Percentiles rank a stretch among this genome's conserved stretches.
Conservation (phyloP, 2,888 invertebrate species). For the Dendrolimus pini region DNA sequence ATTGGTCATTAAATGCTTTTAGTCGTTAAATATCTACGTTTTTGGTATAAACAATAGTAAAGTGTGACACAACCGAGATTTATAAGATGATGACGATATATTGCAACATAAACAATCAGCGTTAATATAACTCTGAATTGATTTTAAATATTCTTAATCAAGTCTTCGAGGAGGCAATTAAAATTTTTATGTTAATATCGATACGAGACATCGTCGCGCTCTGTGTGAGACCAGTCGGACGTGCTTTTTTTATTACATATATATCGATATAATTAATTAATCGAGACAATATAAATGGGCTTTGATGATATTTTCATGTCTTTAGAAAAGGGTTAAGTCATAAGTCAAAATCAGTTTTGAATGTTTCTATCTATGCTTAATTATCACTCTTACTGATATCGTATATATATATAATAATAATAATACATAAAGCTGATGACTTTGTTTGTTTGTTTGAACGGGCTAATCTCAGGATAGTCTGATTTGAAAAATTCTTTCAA, state of each 20-base stretch:
- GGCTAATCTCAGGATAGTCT: too few species aligned
- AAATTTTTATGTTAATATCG: constrained; percentile 63
- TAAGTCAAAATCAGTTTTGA: not conserved
- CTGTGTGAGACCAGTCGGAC: constrained; percentile 44
- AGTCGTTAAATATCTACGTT: too few species aligned
- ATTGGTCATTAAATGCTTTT: constrained; percentile 27
- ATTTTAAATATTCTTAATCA: constrained; percentile 6
- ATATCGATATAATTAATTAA: constrained; percentile 48
- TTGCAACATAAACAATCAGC: not conserved
- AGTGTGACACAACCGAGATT: not conserved
- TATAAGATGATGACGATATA: not conserved
- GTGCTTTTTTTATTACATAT: constrained; percentile 32
- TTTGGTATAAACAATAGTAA: too few species aligned
- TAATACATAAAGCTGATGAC: too few species aligned
- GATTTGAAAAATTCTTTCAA: too few species aligned
- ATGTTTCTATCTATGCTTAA: too few species aligned
- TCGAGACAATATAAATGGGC: constrained; percentile 50
- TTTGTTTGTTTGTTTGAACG: too few species aligned
- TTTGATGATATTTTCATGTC: constrained; percentile 33
- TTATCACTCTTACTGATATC: too few species aligned
- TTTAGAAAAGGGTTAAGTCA: constrained; percentile 11
- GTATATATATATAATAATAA: too few species aligned
- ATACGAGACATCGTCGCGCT: constrained; percentile 27
- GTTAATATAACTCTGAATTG: constrained; percentile 1
- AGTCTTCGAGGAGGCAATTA: constrained; percentile 43